Evolutionary conservation across 1,140 invertebrate species (phyloP).

Genomic region (Papilio helenus): DNA sequence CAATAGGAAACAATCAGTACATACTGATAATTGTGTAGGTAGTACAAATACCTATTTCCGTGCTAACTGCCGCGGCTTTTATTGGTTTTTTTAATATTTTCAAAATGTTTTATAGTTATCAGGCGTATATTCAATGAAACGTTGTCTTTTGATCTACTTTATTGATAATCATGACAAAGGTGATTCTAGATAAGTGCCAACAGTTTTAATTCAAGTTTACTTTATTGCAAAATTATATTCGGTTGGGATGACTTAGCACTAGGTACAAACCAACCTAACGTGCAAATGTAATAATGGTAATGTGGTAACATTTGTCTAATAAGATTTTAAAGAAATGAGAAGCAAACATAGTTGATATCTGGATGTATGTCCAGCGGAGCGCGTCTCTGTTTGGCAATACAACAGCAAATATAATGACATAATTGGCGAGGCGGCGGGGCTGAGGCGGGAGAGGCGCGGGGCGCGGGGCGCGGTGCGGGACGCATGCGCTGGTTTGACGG

Average conservation of each 20-base stretch:
- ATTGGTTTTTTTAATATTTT: not conserved
- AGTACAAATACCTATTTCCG: too few species aligned
- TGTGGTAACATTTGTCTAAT: not conserved
- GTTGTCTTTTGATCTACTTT: not conserved
- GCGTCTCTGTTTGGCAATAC: constrained; percentile 72
- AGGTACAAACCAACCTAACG: not conserved
- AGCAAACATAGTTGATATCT: constrained; percentile 57
- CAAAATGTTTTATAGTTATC: not conserved
- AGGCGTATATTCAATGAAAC: not conserved
- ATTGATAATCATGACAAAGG: not conserved
- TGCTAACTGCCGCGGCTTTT: not conserved
- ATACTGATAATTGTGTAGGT: not conserved
- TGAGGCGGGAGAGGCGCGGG: constrained; percentile 43
- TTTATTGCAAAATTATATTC: too few species aligned
- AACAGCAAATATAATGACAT: constrained; percentile 80
- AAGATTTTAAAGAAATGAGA: not conserved
- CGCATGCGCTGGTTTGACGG: constrained; percentile 81
- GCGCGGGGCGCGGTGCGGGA: constrained; percentile 63
- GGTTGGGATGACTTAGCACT: too few species aligned
- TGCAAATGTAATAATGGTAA: not conserved
- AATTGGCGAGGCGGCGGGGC: constrained; percentile 60
- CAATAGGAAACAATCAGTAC: not conserved
- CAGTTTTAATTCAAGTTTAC: too few species aligned
- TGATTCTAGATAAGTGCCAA: not conserved
- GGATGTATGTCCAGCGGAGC: constrained; percentile 66